A percentile compares a stretch with the other conserved stretches of the same genome.
These are phyloP conservation scores for Australoheros facetus DNA, from an alignment of 2,797 vertebrate genomes.

Conservation along the genomic window DNA sequence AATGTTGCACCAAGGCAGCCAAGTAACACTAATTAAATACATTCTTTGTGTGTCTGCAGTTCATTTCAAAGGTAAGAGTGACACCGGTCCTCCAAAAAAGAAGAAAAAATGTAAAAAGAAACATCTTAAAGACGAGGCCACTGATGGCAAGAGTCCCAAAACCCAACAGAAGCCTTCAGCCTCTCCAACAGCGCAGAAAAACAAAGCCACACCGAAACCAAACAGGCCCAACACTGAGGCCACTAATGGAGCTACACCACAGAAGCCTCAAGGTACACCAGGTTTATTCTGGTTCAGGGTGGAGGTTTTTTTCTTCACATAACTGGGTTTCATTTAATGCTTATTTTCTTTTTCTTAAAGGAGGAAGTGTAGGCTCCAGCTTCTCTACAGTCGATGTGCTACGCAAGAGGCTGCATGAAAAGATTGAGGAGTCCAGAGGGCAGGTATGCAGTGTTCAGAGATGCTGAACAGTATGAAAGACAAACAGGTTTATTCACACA, in stretches of 20 bases:
- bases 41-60: conserved; percentile 66
- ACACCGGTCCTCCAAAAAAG: conserved; percentile 75
- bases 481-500: too few relatives aligned
- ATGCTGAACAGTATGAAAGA: not conserved
- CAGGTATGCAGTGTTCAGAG: conserved; percentile 78
- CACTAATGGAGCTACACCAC: conserved; percentile 35
- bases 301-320: not conserved
- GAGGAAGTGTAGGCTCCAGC: conserved; percentile 25
- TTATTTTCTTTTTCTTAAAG: conserved; percentile 62
- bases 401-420: conserved; percentile 89
- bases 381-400: conserved; percentile 87
- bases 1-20: not conserved
- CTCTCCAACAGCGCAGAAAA: conserved; percentile 41
- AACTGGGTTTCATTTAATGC: not conserved
- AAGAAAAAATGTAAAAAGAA: conserved; percentile 82
- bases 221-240: conserved; percentile 21
- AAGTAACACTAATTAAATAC: not conserved
- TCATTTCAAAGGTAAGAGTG: conserved; percentile 66
- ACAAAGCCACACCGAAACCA: not conserved
- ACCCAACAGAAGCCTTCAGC: conserved; percentile 27
- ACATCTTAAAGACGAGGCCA: conserved; percentile 47
- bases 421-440: conserved; percentile 88
- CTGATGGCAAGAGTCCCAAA: conserved; percentile 50
- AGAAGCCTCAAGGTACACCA: conserved; percentile 53
- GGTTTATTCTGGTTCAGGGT: not conserved